Evolutionary conservation across 2,113 vertebrate species (phyloP).

Genomic region (Ciconia boyciana): DNA sequence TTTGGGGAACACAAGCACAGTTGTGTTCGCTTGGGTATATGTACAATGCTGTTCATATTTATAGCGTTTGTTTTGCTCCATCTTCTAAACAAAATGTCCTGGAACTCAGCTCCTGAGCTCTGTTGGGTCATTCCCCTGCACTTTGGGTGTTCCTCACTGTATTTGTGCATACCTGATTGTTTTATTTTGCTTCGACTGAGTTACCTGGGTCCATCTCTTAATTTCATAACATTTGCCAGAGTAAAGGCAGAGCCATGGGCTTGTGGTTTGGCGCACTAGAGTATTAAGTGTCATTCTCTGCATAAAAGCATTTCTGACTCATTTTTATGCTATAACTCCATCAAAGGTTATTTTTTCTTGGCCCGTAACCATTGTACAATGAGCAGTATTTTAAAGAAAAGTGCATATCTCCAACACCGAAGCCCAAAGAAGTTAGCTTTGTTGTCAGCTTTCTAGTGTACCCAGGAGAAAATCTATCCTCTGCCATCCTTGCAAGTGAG

Average conservation of each 20-base stretch:
- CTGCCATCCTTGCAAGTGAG: not conserved
- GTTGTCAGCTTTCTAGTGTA: not conserved
- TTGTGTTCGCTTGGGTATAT: not conserved
- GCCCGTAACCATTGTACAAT: not conserved
- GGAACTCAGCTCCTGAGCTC: not conserved
- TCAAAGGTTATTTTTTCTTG: not conserved
- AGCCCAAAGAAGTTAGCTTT: not conserved
- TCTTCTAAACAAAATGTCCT: not conserved
- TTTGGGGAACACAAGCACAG: not conserved
- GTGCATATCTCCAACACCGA: not conserved
- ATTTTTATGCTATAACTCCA: not conserved
- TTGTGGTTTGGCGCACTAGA: not conserved
- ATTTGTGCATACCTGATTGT: not conserved
- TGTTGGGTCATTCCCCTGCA: not conserved
- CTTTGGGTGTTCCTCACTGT: not conserved
- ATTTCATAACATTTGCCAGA: not conserved
- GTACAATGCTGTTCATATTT: not conserved
- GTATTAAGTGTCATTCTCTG: not conserved
- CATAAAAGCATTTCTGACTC: not conserved
- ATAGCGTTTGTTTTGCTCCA: not conserved
- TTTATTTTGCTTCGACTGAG: not conserved
- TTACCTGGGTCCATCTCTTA: not conserved
- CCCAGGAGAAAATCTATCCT: slow-evolving; percentile 15
- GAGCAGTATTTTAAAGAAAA: not conserved
- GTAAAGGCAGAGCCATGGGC: not conserved